Evolutionary conservation across 2,888 invertebrate species (phyloP), one percentile per base, ranked within the genome.

Genomic region (Phymatocera aterrima): DNA sequence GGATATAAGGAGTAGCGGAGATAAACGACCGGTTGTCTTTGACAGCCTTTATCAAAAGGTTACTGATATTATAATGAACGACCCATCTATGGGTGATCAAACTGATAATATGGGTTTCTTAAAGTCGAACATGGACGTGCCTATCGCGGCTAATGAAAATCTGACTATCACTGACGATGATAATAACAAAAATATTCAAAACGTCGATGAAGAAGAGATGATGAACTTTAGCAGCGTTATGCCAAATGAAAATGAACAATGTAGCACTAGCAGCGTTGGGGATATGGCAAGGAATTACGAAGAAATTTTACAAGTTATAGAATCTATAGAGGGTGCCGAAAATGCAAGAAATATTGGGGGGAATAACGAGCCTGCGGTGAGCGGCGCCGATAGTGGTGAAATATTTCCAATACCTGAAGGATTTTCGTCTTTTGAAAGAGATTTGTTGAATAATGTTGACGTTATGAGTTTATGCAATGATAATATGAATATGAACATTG

Each of bases 231-330:
- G 83, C 64, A 83, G 83, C 6, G 85, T 83, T 51, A 83, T 15
- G 79, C 64, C 15, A 82, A 83, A 64, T 72, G 57, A 80, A 75
- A 77, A 31, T 28, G 75, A 75, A 80, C 83, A 85, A 79, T 84
- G 87, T 77, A 83, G 87, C 61, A 83, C 87, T 31, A 90, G 92
- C 46, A 87, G 87, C 64, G 91, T 91, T 80, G 91, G 91, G 83
- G 95, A 95, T 86, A 88, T 93, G 74, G 93, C 91, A 24, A 93
- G 93, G 81, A 92, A 92, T 86, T 93, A 92, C 2, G 93, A 93
- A 34, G 96, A 95, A 82, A 91, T 96, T 77, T 92, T 96, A 83
- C 95, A 95, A 88, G 96, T 94, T 2, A 94, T 96, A 65, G 95
- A 95, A 90, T 95, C 94, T 6, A 93, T 96, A 83, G 96, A 95